These are phyloP conservation scores for Athalia circularis DNA, from an alignment of 2,888 invertebrate species.

Conservation along the genomic window DNA sequence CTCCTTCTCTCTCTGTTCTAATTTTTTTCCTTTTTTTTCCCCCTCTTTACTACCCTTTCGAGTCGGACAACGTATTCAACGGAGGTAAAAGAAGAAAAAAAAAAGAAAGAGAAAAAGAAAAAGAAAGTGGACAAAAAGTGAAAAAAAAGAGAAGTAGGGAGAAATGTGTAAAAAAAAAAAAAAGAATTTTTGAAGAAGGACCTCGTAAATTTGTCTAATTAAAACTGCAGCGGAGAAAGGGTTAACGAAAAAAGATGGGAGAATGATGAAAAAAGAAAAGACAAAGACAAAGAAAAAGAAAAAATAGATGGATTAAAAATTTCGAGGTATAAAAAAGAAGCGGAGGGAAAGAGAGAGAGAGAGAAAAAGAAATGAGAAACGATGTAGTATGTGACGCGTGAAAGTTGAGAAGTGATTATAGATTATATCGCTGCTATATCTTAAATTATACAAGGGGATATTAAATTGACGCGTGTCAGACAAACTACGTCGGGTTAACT, in stretches of 20 bases:
- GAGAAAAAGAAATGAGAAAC: background rate
- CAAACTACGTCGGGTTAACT: background rate
- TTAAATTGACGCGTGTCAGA: background rate
- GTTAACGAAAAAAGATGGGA: constrained; percentile 3
- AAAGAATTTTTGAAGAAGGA: background rate
- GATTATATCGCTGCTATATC: too few species aligned
- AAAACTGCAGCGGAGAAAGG: constrained; percentile 11
- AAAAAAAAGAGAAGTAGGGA: background rate
- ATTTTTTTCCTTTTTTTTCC: too few species aligned
- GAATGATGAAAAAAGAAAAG: background rate
- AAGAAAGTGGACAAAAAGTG: too few species aligned
- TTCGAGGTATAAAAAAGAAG: background rate
- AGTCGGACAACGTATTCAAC: too few species aligned
- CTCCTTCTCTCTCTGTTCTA: too few species aligned
- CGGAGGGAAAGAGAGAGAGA: background rate
- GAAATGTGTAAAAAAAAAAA: background rate
- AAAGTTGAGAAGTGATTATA: too few species aligned
- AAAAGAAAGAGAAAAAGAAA: background rate
- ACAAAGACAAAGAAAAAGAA: too few species aligned
- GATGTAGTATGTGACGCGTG: too few species aligned
- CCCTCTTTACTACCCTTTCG: too few species aligned
- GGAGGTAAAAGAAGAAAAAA: background rate
- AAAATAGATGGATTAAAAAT: background rate
- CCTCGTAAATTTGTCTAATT: constrained; percentile 35
- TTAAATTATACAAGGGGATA: background rate